phyloP scores from a whole-genome alignment of 2,113 vertebrate species.

The Calonectris borealis region DNA sequence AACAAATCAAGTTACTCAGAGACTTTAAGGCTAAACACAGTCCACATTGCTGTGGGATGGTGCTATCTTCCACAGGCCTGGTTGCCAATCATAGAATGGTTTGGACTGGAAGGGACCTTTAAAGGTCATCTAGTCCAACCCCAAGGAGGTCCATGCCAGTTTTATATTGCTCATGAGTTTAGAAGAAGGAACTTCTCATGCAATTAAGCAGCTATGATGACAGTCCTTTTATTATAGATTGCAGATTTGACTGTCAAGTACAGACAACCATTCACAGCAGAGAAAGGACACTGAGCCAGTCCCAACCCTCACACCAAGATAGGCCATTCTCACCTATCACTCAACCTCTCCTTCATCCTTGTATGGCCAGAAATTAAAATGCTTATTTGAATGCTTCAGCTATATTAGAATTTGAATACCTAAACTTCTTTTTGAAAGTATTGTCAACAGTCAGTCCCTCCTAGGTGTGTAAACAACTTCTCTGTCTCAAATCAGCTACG shows the following conservation, averaged over 20 bases:
- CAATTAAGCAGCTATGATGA: background rate
- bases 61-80: background rate
- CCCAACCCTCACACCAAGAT: background rate
- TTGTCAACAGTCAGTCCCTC: background rate
- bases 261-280: background rate
- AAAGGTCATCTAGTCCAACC: background rate
- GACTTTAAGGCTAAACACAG: background rate
- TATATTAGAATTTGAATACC: background rate
- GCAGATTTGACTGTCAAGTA: background rate
- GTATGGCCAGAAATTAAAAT: background rate
- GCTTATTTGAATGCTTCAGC: background rate
- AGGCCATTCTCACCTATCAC: background rate
- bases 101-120: background rate
- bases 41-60: background rate
- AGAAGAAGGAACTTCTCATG: background rate
- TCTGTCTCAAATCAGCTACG: background rate
- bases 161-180: background rate
- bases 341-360: background rate
- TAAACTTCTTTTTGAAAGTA: background rate
- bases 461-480: background rate
- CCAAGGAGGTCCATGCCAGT: background rate
- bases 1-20: background rate
- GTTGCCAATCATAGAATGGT: background rate
- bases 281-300: background rate
- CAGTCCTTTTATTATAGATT: background rate